A percentile compares a stretch with the other conserved stretches of the same genome.
Evolutionary conservation across 2,113 vertebrate species (phyloP).

Genomic region (Coptodon bakossiorum): DNA sequence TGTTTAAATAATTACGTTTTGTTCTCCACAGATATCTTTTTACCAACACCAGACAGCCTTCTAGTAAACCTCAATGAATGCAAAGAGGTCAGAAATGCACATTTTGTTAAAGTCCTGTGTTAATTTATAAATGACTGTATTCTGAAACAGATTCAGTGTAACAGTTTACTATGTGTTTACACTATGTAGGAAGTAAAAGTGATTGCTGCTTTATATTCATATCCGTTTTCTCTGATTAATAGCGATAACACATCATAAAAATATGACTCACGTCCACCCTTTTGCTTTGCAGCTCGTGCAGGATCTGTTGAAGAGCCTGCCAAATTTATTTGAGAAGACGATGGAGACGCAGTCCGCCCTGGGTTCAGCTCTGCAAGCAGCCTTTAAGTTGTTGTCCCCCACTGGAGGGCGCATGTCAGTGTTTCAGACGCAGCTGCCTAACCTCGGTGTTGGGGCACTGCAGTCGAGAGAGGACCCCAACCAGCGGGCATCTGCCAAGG

Average conservation of each 20-base stretch:
- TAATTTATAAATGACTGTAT: background rate
- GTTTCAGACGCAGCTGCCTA: constrained; percentile 95
- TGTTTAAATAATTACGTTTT: background rate
- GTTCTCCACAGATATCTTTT: constrained; percentile 87
- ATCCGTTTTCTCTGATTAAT: background rate
- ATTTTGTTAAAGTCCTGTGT: background rate
- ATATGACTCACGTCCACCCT: background rate
- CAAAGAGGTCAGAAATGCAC: constrained; percentile 86
- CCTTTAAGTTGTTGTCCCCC: constrained; percentile 90
- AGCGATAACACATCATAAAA: background rate
- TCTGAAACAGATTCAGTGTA: background rate
- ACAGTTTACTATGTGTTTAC: background rate
- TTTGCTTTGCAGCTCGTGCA: constrained; percentile 81
- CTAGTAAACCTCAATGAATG: constrained; percentile 95
- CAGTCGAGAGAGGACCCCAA: constrained; percentile 91
- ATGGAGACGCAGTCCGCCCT: constrained; percentile 94
- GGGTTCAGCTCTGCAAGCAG: constrained; percentile 90
- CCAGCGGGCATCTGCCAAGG: constrained; percentile 88
- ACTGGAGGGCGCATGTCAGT: constrained; percentile 91
- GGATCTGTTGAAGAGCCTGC: constrained; percentile 87
- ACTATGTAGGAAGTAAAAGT: background rate
- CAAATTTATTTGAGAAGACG: constrained; percentile 88
- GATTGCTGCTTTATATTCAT: background rate
- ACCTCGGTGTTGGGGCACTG: constrained; percentile 83
- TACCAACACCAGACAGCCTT: constrained; percentile 96